phyloP scores from a whole-genome alignment of 2,113 vertebrate genomes.

The Megalops atlanticus region DNA sequence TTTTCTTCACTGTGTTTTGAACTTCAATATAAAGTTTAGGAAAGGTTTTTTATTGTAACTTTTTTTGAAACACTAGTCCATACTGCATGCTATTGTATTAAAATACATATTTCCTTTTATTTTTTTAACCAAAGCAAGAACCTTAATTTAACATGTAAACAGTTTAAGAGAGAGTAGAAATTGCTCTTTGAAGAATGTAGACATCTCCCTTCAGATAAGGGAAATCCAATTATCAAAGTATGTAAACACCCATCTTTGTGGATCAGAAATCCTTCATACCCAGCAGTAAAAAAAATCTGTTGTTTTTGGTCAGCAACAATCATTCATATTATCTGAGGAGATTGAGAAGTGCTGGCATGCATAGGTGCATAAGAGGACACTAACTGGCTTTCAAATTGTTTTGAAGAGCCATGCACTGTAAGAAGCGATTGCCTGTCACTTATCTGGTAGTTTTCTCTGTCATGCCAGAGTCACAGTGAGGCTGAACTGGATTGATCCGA shows the following conservation, averaged over 20 bases:
- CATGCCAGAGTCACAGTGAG: conserved; percentile 27
- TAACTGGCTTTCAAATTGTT: not conserved
- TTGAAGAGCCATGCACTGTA: conserved; percentile 21
- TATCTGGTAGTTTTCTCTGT: conserved; percentile 42
- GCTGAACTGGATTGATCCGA: conserved; percentile 31
- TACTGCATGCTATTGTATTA: too few relatives aligned
- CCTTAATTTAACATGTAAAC: not conserved
- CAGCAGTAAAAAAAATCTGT: conserved; percentile 24
- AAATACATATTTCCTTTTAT: too few relatives aligned
- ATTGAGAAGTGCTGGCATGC: conserved; percentile 26
- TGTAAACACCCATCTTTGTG: conserved; percentile 18
- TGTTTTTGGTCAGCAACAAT: conserved; percentile 25
- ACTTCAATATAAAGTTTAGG: not conserved
- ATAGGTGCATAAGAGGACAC: not conserved
- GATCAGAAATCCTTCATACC: conserved; percentile 22
- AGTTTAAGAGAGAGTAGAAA: not conserved
- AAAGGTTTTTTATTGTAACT: not conserved
- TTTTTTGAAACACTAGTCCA: too few relatives aligned
- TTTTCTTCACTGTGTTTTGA: not conserved
- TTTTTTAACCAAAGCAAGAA: not conserved
- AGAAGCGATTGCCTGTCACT: conserved; percentile 31
- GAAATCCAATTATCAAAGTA: conserved; percentile 6
- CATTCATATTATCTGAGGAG: conserved; percentile 34
- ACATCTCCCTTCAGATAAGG: conserved; percentile 1
- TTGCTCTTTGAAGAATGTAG: not conserved